These are phyloP conservation scores for Rutpela maculata DNA, from an alignment of 2,888 invertebrate genomes.

Conservation along the genomic window DNA sequence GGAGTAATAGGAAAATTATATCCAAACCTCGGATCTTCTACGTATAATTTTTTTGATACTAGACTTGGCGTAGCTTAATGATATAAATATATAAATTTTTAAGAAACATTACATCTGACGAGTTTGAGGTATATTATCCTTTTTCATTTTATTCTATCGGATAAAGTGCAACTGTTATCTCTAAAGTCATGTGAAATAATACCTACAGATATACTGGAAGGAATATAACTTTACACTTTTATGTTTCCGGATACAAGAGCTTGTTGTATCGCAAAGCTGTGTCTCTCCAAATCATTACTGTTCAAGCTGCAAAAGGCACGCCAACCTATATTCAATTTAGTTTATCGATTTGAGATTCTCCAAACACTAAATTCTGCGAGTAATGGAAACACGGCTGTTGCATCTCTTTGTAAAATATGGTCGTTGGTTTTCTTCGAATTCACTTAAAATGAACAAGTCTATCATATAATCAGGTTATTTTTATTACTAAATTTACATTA, in stretches of 20 bases:
- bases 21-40: too few relatives aligned
- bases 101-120: too few relatives aligned
- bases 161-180: background rate
- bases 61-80: too few relatives aligned
- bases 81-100: too few relatives aligned
- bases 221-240: background rate
- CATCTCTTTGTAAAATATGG: background rate
- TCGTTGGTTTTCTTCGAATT: background rate
- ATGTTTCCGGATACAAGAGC: background rate
- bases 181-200: background rate
- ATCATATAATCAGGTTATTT: too few relatives aligned
- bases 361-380: background rate
- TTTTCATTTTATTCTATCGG: background rate
- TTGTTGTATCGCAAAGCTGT: background rate
- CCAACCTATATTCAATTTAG: background rate
- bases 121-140: too few relatives aligned
- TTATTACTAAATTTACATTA: too few relatives aligned
- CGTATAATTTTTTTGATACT: too few relatives aligned
- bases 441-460: too few relatives aligned
- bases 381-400: background rate
- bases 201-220: background rate
- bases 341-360: constrained; percentile 7
- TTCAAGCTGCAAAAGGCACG: background rate
- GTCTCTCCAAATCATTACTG: background rate
- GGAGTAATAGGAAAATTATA: too few relatives aligned